A percentile compares a stretch with the other conserved stretches of the same genome.
Evolutionary conservation across 2,113 vertebrate genomes (phyloP).

Genomic region (Coptodon rendalli): DNA sequence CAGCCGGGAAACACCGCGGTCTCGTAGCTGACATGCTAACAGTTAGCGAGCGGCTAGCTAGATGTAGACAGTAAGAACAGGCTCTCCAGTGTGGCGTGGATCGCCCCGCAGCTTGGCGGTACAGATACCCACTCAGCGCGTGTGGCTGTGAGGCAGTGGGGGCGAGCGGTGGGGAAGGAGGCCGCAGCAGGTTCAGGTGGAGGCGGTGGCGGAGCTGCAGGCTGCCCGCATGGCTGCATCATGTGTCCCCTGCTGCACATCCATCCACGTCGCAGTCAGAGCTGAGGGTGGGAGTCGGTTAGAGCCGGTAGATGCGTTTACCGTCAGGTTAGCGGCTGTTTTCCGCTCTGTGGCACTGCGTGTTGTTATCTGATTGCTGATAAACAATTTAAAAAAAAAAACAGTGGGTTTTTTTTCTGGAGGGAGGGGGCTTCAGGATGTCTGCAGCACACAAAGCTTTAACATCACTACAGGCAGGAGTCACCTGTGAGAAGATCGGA

Average conservation of each 20-base stretch:
- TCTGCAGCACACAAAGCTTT: neutral
- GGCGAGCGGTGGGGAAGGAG: neutral
- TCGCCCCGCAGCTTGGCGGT: neutral
- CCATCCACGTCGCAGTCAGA: neutral
- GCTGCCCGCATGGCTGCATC: constrained; percentile 55
- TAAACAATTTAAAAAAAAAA: neutral
- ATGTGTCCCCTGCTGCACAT: constrained; percentile 9
- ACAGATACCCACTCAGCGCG: fast-evolving
- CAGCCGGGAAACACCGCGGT: constrained; percentile 42
- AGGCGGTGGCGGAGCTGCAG: constrained; percentile 6
- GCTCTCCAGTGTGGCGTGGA: neutral
- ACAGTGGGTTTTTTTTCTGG: neutral
- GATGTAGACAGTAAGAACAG: neutral
- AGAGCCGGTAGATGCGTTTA: neutral
- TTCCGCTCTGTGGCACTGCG: neutral
- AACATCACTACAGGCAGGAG: neutral
- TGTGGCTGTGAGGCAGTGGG: fast-evolving
- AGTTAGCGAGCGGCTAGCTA: neutral
- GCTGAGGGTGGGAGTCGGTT: neutral
- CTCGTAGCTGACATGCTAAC: neutral
- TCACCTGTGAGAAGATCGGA: neutral
- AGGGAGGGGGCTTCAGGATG: neutral
- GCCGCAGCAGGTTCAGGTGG: neutral
- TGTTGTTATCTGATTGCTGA: neutral
- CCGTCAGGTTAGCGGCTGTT: neutral